Evolutionary conservation across 37 sponge, comb jelly and placozoan genomes (phyloP).

Genomic region (Hexactinellida sp.): DNA sequence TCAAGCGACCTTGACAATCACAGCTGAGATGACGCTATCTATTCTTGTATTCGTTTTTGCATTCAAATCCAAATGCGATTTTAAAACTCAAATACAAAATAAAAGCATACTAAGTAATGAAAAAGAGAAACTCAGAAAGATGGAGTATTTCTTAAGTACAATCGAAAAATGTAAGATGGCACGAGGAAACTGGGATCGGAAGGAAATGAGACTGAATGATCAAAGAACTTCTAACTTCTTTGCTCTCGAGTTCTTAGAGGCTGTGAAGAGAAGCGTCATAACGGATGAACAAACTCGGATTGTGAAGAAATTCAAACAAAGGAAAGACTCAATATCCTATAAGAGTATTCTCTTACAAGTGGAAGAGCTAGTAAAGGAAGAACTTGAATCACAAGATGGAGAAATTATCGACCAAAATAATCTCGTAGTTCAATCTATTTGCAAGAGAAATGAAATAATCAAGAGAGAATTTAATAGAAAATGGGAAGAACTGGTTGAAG

Average conservation of each 20-base stretch:
- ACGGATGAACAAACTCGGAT: background rate
- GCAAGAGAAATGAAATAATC: background rate
- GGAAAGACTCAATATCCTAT: background rate
- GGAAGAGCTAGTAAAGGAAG: background rate
- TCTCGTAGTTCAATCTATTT: background rate
- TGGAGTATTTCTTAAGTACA: background rate
- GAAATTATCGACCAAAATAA: background rate
- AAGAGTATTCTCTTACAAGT: background rate
- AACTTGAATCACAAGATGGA: background rate
- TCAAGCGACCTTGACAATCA: background rate
- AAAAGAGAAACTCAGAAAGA: too few relatives aligned
- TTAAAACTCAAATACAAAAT: background rate
- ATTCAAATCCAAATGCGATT: background rate
- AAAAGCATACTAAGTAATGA: background rate
- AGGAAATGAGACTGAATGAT: background rate
- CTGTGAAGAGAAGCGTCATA: background rate
- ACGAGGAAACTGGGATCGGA: background rate
- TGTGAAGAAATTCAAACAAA: background rate
- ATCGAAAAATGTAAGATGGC: background rate
- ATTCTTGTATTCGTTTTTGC: background rate
- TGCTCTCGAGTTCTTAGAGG: background rate
- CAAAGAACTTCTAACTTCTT: background rate
- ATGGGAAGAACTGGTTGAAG: background rate
- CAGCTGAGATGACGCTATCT: background rate
- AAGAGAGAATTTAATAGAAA: background rate